Conservation (phyloP, 2,888 invertebrate genomes). For the Pardosa pseudoannulata region DNA sequence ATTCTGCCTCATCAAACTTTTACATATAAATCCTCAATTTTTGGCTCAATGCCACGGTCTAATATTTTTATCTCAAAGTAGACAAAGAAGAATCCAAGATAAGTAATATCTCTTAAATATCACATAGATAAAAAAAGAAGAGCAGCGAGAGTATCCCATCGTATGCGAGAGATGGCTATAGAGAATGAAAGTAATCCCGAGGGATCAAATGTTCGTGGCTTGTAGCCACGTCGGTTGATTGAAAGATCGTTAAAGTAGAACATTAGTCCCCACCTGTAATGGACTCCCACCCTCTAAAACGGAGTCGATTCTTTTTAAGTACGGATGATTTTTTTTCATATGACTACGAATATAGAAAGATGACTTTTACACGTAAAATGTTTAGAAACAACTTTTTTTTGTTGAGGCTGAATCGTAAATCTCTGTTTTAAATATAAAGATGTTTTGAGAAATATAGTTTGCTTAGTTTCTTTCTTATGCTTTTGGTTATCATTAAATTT, state of each 20-base stretch:
- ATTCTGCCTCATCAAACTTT: no score
- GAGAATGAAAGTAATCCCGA: constrained; percentile 26
- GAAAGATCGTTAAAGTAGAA: constrained; percentile 61
- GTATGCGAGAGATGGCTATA: not conserved
- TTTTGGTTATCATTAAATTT: no score
- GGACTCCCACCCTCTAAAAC: not conserved
- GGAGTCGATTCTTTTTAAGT: no score
- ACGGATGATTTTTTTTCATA: no score
- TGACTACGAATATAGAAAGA: no score
- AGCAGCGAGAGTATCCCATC: constrained; percentile 19
- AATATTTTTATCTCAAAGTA: constrained; percentile 49
- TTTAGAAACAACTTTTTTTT: no score
- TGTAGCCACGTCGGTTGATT: constrained; percentile 44
- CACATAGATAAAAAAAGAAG: constrained; percentile 44
- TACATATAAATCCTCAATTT: not conserved
- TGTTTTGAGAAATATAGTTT: no score
- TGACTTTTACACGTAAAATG: no score
- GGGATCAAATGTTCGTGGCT: constrained; percentile 58
- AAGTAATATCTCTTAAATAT: constrained; percentile 54
- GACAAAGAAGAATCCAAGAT: constrained; percentile 44
- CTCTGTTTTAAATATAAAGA: no score
- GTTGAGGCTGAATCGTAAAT: no score
- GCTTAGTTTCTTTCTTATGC: no score
- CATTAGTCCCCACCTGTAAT: constrained; percentile 49
- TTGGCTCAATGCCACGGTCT: constrained; percentile 46